Evolutionary conservation across 2,113 vertebrate genomes (phyloP).

Genomic region (Butorides virescens): DNA sequence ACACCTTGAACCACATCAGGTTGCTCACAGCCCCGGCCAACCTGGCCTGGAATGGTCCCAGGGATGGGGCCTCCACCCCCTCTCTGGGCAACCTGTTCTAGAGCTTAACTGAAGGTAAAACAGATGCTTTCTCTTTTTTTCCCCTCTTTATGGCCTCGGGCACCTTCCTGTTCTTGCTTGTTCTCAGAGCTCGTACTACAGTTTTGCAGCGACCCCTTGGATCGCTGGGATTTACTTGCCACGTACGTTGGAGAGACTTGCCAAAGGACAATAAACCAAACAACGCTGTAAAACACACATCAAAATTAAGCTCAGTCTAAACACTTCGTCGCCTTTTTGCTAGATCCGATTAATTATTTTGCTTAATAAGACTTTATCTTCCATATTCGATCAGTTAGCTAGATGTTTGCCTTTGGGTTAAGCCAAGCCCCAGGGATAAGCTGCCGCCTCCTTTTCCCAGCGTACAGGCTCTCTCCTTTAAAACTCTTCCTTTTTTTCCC

Average conservation of each 20-base stretch:
- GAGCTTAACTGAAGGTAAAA: not conserved
- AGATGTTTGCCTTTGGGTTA: not conserved
- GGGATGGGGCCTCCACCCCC: too few relatives aligned
- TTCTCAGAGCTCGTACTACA: fast-evolving
- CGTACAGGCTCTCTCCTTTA: not conserved
- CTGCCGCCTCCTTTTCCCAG: not conserved
- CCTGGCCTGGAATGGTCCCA: too few relatives aligned
- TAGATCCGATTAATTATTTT: not conserved
- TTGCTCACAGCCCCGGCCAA: too few relatives aligned
- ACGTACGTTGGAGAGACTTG: not conserved
- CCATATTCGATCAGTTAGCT: fast-evolving
- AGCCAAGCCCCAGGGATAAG: not conserved
- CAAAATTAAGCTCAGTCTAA: not conserved
- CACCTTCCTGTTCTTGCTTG: not conserved
- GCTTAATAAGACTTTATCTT: not conserved
- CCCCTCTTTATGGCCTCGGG: not conserved
- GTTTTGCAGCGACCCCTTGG: not conserved
- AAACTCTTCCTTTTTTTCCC: not conserved
- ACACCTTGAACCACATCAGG: too few relatives aligned
- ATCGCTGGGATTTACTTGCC: fast-evolving
- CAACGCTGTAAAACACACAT: not conserved
- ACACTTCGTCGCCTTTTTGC: not conserved
- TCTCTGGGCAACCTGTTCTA: too few relatives aligned
- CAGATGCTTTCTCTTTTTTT: fast-evolving
- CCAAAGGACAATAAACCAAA: not conserved